These are phyloP conservation scores for Galerucella pusilla DNA, from an alignment of 2,888 invertebrate species.

Conservation along the genomic window DNA sequence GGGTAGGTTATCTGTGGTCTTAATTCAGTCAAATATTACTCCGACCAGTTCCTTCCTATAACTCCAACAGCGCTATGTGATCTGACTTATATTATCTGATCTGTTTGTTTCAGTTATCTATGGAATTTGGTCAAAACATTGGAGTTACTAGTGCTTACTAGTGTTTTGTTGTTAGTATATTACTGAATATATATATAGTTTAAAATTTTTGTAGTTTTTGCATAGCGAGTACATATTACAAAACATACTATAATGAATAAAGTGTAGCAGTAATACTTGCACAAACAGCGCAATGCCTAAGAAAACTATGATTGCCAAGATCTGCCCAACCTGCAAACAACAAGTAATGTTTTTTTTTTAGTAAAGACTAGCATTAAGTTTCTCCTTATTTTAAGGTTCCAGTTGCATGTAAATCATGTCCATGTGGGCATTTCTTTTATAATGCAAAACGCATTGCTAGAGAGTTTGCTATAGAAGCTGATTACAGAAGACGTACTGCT, in stretches of 20 bases:
- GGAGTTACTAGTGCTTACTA: no score
- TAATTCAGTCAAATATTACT: no score
- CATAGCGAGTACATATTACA: background rate
- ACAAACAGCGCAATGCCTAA: conserved; percentile 47
- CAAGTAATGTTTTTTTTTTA: conserved; percentile 48
- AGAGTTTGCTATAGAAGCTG: conserved; percentile 67
- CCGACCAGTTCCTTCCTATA: no score
- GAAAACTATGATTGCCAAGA: conserved; percentile 59
- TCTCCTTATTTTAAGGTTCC: conserved; percentile 71
- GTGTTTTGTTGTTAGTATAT: no score
- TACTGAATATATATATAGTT: no score
- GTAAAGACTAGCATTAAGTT: background rate
- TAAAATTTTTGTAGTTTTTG: no score
- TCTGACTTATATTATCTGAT: no score
- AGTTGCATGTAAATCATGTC: conserved; percentile 86
- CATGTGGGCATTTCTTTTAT: conserved; percentile 85
- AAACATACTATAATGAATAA: conserved; percentile 30
- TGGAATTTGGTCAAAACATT: no score
- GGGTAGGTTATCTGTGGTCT: no score
- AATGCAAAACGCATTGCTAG: conserved; percentile 71
- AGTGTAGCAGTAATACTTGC: conserved; percentile 32
- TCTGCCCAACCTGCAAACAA: conserved; percentile 59
- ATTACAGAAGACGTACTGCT: conserved; percentile 74
- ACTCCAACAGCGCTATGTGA: no score
- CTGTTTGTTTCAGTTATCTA: no score